Evolutionary conservation across 2,113 vertebrate genomes (phyloP), one percentile per base, ranked within the genome.

Genomic region (Colinus virginianus): DNA sequence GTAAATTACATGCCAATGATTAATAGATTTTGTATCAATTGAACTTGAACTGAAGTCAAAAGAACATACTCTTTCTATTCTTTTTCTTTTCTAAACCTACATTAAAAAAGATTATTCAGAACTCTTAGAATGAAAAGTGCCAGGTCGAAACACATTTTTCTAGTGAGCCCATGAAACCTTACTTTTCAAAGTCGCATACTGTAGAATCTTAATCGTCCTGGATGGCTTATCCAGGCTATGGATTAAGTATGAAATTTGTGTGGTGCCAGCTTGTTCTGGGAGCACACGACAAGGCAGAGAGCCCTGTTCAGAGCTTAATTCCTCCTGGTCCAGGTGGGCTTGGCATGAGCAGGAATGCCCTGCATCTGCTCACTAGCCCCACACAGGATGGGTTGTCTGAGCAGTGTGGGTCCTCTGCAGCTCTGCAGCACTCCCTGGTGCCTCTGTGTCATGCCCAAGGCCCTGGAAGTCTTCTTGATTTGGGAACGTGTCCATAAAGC

Each of bases 91-190:
- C 58, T 76, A 89, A 92, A 84, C 49, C 66, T 63, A 32, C 32
- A 85, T 90, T 95, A 58, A 78, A 87, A 91, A 84, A 96, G 75
- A 74, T 93, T 85, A 87, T 89, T 93, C 89, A 64, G 63, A 92
- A 74, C 74, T 79, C 76, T 82, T 82, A 64, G 63, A 82, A 91
- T 83, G 46, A 80, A 83, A 87, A 91, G 71, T 70, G 63, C 75
- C 77, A 87, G 87, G 87, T 95, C 87, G 94, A 91, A 94, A 91
- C 38, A 87, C 68, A 48, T 92, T 93, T 94, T 95, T 87, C 70
- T 84, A 84, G 56, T 71, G 90, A 70, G 42, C 63, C 75, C 87
- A 40, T n/a, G 75, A 82, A 87, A 92, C 93, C 53, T 87, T 89
- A 53, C 76, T 92, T 88, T 94, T 40, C 70, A 91, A 92, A 93